Conservation (phyloP, 2,888 invertebrate genomes). For the Neocrepidodera transversa region DNA sequence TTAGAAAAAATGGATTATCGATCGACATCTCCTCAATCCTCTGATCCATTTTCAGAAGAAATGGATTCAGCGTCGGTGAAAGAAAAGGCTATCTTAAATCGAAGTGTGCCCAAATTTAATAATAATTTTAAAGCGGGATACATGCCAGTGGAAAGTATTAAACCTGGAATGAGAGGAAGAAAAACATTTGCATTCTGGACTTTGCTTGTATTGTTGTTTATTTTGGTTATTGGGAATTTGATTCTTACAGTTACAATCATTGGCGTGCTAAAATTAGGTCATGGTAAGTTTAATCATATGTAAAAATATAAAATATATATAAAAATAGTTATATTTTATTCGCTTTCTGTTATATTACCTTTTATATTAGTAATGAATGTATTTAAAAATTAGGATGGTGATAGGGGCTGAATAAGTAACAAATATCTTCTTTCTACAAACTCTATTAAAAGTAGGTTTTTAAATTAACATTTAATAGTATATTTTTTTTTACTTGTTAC, state of each 20-base stretch:
- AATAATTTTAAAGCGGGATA: constrained; percentile 55
- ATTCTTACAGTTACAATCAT: constrained; percentile 81
- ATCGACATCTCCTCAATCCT: constrained; percentile 53
- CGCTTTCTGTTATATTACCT: background rate
- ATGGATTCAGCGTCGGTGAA: constrained; percentile 53
- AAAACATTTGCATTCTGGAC: constrained; percentile 82
- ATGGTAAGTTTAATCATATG: constrained; percentile 61
- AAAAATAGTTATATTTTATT: background rate
- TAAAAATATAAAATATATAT: too few species aligned
- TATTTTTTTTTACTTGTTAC: too few species aligned
- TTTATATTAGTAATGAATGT: too few species aligned
- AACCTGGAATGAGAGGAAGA: constrained; percentile 60
- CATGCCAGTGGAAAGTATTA: constrained; percentile 54
- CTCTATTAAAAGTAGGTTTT: too few species aligned
- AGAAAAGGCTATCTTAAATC: constrained; percentile 53
- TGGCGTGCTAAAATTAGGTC: constrained; percentile 79
- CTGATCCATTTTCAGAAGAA: constrained; percentile 55
- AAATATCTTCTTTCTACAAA: too few species aligned
- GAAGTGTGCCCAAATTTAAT: constrained; percentile 49
- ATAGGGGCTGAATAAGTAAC: too few species aligned
- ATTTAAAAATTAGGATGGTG: too few species aligned
- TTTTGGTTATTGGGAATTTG: constrained; percentile 81
- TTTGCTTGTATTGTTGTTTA: constrained; percentile 71
- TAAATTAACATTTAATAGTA: too few species aligned
- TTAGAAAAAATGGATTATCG: constrained; percentile 43